phyloP scores from a whole-genome alignment of 2,888 invertebrate genomes.

The Rotaria socialis region DNA sequence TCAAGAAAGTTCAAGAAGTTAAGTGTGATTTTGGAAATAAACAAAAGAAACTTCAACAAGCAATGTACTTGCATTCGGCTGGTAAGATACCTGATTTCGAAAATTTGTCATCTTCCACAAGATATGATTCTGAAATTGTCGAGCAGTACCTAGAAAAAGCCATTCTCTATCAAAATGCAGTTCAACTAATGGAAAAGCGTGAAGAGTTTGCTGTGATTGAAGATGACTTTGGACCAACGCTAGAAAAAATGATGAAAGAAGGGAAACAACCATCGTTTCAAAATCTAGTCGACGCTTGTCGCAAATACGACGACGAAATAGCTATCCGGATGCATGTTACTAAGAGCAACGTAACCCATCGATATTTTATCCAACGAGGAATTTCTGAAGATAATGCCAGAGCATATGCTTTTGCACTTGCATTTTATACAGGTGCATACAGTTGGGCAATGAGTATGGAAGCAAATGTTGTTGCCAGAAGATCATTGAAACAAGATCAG shows the following conservation, averaged over 20 bases:
- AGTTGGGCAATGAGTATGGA: neutral
- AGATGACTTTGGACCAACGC: neutral
- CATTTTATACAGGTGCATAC: conserved; percentile 16
- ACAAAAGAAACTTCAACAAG: neutral
- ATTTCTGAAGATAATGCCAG: neutral
- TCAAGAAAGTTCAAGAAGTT: neutral
- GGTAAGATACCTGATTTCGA: conserved; percentile 6
- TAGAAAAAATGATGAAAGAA: neutral
- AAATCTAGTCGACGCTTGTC: neutral
- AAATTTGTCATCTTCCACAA: neutral
- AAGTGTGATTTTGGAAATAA: neutral
- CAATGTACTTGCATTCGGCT: neutral
- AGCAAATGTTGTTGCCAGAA: neutral
- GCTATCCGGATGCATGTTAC: neutral
- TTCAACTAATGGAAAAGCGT: neutral
- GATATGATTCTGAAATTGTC: neutral
- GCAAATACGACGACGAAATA: neutral
- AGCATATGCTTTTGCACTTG: neutral
- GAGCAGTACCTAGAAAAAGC: neutral
- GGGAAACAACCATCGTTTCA: neutral
- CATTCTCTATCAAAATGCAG: neutral
- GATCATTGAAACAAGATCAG: neutral
- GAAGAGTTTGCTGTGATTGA: conserved; percentile 3
- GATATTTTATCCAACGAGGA: neutral
- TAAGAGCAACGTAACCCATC: neutral